Conservation (phyloP, 2,888 invertebrate species). For the Augiades crinisus region DNA sequence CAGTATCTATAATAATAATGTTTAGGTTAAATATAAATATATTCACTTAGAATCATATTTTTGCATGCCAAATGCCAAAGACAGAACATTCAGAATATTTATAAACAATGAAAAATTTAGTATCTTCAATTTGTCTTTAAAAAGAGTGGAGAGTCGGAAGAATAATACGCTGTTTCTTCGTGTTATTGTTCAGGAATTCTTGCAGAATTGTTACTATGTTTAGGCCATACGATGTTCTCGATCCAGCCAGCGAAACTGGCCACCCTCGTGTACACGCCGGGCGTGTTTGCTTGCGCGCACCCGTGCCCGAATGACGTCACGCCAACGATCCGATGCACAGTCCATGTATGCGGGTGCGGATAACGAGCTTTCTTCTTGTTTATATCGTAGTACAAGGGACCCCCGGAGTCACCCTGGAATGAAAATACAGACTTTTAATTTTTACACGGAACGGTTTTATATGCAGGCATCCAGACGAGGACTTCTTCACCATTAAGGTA, state of each 20-base stretch:
- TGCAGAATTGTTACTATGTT: not conserved
- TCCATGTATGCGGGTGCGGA: not conserved
- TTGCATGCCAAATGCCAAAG: too few species aligned
- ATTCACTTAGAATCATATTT: too few species aligned
- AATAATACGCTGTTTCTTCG: too few species aligned
- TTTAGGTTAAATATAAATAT: too few species aligned
- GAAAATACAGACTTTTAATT: not conserved
- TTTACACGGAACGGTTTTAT: too few species aligned
- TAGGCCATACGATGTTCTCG: not conserved
- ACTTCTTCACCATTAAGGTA: too few species aligned
- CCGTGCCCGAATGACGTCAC: not conserved
- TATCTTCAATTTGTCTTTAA: too few species aligned
- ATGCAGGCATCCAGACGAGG: too few species aligned
- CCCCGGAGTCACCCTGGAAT: not conserved
- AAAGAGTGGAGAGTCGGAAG: too few species aligned
- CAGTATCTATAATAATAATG: too few species aligned
- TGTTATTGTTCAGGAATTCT: not conserved
- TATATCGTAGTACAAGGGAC: not conserved
- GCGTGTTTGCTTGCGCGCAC: not conserved
- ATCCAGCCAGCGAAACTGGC: slow-evolving; percentile 2
- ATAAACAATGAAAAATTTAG: too few species aligned
- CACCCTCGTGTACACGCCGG: slow-evolving; percentile 2
- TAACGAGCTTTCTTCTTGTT: not conserved
- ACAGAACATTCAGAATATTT: too few species aligned
- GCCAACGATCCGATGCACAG: not conserved